A percentile compares a stretch with the other conserved stretches of the same genome.
Evolutionary conservation across 2,888 invertebrate species (phyloP).

Genomic region (Lissonota sp.): DNA sequence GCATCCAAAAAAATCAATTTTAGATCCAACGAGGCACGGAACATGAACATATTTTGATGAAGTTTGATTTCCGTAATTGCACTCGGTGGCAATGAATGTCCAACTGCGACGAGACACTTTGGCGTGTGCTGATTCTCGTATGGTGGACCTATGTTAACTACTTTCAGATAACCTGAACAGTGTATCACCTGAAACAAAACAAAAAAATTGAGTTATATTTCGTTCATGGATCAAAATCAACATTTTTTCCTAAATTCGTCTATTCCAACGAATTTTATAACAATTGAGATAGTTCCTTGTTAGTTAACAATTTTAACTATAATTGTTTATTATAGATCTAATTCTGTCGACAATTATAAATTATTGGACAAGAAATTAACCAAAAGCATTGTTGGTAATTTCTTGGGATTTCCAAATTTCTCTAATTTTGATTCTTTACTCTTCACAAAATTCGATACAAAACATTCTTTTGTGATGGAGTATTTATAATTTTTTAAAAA

Average conservation of each 20-base stretch:
- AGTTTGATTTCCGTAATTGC: slow-evolving; percentile 99
- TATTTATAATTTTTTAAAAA: neutral
- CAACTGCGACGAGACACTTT: slow-evolving; percentile 95
- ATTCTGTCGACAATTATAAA: neutral
- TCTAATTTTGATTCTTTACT: too few species aligned
- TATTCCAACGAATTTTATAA: neutral
- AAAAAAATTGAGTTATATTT: neutral
- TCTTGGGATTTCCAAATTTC: too few species aligned
- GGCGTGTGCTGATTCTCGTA: slow-evolving; percentile 91
- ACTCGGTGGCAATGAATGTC: slow-evolving; percentile 96
- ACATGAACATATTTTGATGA: slow-evolving; percentile 99
- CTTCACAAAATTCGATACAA: neutral
- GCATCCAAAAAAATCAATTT: slow-evolving; percentile 97
- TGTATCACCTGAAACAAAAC: slow-evolving; percentile 94
- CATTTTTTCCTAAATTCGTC: neutral
- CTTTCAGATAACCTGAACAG: slow-evolving; percentile 97
- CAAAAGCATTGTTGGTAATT: too few species aligned
- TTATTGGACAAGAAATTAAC: neutral
- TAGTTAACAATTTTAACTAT: too few species aligned
- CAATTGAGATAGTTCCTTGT: too few species aligned
- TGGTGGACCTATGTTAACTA: slow-evolving; percentile 87
- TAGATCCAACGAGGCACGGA: slow-evolving; percentile 96
- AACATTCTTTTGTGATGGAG: neutral
- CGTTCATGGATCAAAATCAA: neutral
- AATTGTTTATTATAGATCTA: too few species aligned